Evolutionary conservation across 2,113 vertebrate species (phyloP).

Genomic region (Papio anubis): DNA sequence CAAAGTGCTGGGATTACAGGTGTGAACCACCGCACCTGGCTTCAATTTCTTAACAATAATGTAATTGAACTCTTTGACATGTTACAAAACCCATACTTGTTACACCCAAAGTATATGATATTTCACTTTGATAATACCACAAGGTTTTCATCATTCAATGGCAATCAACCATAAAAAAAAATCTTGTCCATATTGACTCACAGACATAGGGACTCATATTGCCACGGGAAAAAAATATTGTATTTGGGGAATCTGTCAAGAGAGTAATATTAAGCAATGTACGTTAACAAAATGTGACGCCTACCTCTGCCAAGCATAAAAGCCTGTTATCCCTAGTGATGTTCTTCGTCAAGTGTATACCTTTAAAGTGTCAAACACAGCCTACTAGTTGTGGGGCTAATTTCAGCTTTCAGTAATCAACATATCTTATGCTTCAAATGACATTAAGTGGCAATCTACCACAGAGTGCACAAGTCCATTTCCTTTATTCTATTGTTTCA

Average conservation of each 20-base stretch:
- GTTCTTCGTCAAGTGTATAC: neutral
- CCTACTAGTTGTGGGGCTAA: slow-evolving; percentile 8
- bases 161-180: neutral
- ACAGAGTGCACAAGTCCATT: slow-evolving; percentile 14
- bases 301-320: slow-evolving; percentile 33
- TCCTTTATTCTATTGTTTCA: slow-evolving; percentile 50
- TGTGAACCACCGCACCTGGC: too few species aligned
- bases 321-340: neutral
- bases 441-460: neutral
- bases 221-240: neutral
- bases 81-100: neutral
- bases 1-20: too few species aligned
- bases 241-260: slow-evolving; percentile 39
- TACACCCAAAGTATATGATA: neutral
- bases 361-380: neutral
- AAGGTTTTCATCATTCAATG: neutral
- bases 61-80: neutral
- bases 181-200: neutral
- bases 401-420: slow-evolving; percentile 52
- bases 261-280: neutral
- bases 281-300: neutral
- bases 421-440: neutral
- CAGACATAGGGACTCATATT: neutral
- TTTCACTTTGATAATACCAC: neutral
- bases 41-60: neutral